Percentiles rank a stretch among this genome's conserved stretches.
phyloP scores from a whole-genome alignment of 1,140 invertebrate species.

The Mactra quadrangularis region DNA sequence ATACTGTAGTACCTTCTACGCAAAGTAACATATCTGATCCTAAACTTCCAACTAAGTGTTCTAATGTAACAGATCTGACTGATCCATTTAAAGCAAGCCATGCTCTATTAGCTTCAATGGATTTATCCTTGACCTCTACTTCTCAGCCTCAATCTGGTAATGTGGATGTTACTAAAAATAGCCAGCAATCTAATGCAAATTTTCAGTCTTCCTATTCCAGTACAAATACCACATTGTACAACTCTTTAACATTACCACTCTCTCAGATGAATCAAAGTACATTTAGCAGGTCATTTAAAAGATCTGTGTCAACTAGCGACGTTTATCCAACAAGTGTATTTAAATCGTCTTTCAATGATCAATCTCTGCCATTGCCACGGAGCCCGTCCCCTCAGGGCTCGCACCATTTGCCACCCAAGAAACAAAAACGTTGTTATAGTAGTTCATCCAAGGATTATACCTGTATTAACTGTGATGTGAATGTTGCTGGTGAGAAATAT shows the following conservation, averaged over 20 bases:
- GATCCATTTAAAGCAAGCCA: slow-evolving; percentile 37
- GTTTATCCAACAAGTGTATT: neutral
- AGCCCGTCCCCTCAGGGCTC: slow-evolving; percentile 8
- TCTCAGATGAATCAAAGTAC: slow-evolving; percentile 5
- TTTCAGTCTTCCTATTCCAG: slow-evolving; percentile 12
- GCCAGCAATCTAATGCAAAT: neutral
- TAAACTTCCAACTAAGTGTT: too few relatives aligned
- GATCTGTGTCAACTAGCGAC: slow-evolving; percentile 4
- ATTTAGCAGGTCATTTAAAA: neutral
- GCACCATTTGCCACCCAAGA: slow-evolving; percentile 67
- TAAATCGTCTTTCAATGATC: neutral
- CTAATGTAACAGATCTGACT: neutral
- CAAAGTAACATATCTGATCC: too few relatives aligned
- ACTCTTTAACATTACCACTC: slow-evolving; percentile 35
- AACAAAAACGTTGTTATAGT: slow-evolving; percentile 64
- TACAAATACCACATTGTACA: slow-evolving; percentile 13
- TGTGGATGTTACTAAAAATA: neutral
- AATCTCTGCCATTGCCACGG: neutral
- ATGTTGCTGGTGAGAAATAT: slow-evolving; percentile 59
- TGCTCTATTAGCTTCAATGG: slow-evolving; percentile 22
- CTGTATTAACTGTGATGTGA: slow-evolving; percentile 62
- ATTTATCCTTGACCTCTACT: neutral
- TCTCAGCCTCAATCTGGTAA: slow-evolving; percentile 22
- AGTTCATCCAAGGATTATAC: neutral
- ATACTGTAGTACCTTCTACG: too few relatives aligned